Conservation (phyloP, 2,797 vertebrate species). For the Scyliorhinus canicula region DNA sequence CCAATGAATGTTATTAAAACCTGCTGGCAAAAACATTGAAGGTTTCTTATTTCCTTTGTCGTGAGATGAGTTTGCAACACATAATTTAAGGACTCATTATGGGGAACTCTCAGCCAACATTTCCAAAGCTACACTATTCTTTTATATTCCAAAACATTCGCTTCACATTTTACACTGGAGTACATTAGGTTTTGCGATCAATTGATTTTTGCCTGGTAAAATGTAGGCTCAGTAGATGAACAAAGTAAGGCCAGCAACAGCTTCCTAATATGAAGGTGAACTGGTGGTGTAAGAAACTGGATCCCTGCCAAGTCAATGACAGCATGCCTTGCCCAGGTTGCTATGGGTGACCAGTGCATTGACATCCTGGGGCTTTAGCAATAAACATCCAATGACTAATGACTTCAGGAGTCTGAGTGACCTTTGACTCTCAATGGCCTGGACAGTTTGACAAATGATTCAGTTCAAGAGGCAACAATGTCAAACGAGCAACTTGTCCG, state of each 20-base stretch:
- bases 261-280: constrained; percentile 44
- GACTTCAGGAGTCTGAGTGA: constrained; percentile 70
- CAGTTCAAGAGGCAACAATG: constrained; percentile 55
- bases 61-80: not conserved
- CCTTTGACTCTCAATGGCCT: constrained; percentile 68
- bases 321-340: constrained; percentile 58
- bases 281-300: constrained; percentile 50
- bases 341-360: constrained; percentile 65
- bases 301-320: constrained; percentile 53
- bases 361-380: constrained; percentile 66
- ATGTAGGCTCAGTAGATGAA: not conserved
- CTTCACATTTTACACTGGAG: not conserved
- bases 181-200: not conserved
- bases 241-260: not conserved
- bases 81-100: not conserved
- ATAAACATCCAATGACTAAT: constrained; percentile 72
- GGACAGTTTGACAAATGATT: constrained; percentile 60
- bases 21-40: not conserved
- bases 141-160: not conserved
- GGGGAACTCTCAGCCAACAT: not conserved
- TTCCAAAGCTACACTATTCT: not conserved
- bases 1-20: not conserved
- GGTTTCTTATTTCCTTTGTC: not conserved
- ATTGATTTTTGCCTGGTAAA: not conserved
- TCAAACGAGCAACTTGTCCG: constrained; percentile 45